Evolutionary conservation across 2,888 invertebrate species (phyloP).

Genomic region (Dichetophora obliterata): DNA sequence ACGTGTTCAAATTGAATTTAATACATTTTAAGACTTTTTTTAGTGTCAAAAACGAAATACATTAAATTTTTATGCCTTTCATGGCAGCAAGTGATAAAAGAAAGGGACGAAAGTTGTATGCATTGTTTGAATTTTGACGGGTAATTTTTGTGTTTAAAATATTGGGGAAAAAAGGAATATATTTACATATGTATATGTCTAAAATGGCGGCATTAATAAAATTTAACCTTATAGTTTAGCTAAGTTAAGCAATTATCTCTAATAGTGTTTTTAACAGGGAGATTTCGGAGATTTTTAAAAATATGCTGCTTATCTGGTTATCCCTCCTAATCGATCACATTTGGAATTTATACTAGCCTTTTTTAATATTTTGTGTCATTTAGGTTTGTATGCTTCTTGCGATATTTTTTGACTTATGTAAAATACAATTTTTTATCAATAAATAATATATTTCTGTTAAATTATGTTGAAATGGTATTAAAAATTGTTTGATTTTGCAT

Average conservation of each 20-base stretch:
- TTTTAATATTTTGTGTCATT: too few species aligned
- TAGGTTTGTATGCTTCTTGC: too few species aligned
- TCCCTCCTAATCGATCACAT: too few species aligned
- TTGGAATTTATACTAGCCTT: too few species aligned
- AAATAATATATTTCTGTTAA: too few species aligned
- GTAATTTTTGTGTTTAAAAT: background rate
- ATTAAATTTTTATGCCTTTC: conserved; percentile 16
- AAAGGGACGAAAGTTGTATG: background rate
- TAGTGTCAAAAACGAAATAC: background rate
- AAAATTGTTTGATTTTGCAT: too few species aligned
- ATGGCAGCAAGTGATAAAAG: background rate
- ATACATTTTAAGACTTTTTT: conserved; percentile 16
- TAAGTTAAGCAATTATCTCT: background rate
- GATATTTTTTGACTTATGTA: too few species aligned
- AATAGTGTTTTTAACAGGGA: background rate
- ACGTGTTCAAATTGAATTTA: conserved; percentile 59
- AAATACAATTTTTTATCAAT: too few species aligned
- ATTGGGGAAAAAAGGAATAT: background rate
- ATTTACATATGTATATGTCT: background rate
- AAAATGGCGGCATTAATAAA: background rate
- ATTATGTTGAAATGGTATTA: too few species aligned
- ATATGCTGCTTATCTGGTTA: too few species aligned
- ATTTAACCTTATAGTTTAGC: background rate
- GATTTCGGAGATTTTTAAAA: background rate
- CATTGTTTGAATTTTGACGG: background rate